Evolutionary conservation across 2,888 invertebrate species (phyloP).

Genomic region (Ametastegia equiseti): DNA sequence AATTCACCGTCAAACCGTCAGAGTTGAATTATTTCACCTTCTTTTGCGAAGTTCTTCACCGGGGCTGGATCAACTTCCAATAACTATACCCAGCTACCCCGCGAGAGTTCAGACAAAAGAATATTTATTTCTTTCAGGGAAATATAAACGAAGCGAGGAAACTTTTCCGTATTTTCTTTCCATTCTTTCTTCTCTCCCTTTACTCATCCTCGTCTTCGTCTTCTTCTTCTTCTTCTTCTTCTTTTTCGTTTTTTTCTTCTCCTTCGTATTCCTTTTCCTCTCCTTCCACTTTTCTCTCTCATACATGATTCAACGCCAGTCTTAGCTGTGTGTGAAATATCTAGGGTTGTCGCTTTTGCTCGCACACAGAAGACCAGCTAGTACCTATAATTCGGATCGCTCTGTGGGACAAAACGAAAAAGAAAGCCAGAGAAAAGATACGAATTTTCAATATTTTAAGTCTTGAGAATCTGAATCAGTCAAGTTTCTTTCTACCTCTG

Average conservation of each 20-base stretch:
- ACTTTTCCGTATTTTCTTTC: conserved; percentile 27
- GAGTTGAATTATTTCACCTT: conserved; percentile 7
- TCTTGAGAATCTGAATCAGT: background rate
- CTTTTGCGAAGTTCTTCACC: background rate
- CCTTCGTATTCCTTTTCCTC: too few relatives aligned
- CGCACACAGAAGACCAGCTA: background rate
- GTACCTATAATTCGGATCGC: background rate
- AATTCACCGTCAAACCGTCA: background rate
- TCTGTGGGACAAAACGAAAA: background rate
- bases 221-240: background rate
- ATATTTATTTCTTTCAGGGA: conserved; percentile 29
- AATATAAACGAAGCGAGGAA: conserved; percentile 33
- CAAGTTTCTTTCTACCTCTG: background rate
- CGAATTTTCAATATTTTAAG: background rate
- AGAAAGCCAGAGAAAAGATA: background rate
- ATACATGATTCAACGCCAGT: conserved; percentile 32
- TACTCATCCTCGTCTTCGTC: background rate
- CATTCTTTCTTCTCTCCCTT: background rate
- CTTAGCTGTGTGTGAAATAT: background rate
- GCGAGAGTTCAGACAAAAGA: conserved; percentile 28
- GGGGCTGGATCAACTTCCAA: conserved; percentile 18
- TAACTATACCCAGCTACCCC: background rate
- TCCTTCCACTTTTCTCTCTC: background rate
- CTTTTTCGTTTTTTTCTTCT: background rate
- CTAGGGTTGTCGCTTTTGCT: background rate